Evolutionary conservation across 1,140 invertebrate species (phyloP).

Genomic region (Globodera ellingtonae): DNA sequence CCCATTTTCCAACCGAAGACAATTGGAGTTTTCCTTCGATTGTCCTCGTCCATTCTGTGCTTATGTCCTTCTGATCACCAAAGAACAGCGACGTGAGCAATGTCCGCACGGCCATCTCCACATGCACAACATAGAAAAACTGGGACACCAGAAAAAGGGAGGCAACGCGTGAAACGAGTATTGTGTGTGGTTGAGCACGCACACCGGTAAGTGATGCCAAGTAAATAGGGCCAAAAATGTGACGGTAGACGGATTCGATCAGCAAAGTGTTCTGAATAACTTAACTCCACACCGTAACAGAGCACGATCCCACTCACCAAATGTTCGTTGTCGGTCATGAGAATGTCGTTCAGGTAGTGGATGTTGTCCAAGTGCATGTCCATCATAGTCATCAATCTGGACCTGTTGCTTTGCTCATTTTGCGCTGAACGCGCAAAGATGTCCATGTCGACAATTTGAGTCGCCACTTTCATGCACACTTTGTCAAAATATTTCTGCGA

Average conservation of each 20-base stretch:
- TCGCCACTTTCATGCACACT: conserved; percentile 98
- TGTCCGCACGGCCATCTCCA: conserved; percentile 51
- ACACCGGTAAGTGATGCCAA: conserved; percentile 70
- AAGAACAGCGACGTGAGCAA: conserved; percentile 57
- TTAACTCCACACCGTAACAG: not conserved
- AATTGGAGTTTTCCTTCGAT: conserved; percentile 23
- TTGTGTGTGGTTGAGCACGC: conserved; percentile 29
- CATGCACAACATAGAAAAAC: conserved; percentile 55
- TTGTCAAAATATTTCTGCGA: conserved; percentile 95
- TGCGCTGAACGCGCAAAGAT: conserved; percentile 77
- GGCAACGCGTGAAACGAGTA: conserved; percentile 55
- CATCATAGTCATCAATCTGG: conserved; percentile 85
- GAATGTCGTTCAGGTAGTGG: conserved; percentile 89
- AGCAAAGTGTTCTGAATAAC: conserved; percentile 89
- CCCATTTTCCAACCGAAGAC: conserved; percentile 17
- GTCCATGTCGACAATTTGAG: conserved; percentile 78
- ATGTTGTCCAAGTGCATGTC: conserved; percentile 96
- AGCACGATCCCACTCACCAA: conserved; percentile 33
- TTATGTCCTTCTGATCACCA: conserved; percentile 58
- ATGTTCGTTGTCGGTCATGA: conserved; percentile 48
- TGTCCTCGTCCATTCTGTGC: conserved; percentile 56
- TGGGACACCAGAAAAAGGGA: conserved; percentile 59
- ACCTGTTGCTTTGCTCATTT: conserved; percentile 74
- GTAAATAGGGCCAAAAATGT: conserved; percentile 89
- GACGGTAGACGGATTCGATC: conserved; percentile 89